Evolutionary conservation across 2,888 invertebrate species (phyloP).

Genomic region (Eilema depressum): DNA sequence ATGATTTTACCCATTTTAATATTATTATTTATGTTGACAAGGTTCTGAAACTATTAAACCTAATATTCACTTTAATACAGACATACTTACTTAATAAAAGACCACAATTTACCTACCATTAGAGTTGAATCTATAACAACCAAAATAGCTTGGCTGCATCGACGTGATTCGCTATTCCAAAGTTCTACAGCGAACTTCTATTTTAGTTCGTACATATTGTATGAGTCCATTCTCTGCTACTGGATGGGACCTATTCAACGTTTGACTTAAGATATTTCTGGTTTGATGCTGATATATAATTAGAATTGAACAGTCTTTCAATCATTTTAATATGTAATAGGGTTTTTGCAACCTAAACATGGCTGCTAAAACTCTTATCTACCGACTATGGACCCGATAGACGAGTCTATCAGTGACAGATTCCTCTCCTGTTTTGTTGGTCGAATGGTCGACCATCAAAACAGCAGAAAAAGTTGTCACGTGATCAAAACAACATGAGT

Average conservation of each 20-base stretch:
- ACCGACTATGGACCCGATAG: too few species aligned
- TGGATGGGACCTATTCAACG: conserved; percentile 20
- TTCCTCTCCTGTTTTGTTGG: too few species aligned
- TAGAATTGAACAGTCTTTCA: background rate
- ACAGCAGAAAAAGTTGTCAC: too few species aligned
- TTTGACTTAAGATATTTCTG: conserved; percentile 18
- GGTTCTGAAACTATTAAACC: background rate
- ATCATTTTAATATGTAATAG: too few species aligned
- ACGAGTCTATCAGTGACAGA: too few species aligned
- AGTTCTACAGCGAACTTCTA: conserved; percentile 34
- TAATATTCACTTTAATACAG: too few species aligned
- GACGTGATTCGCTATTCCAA: conserved; percentile 47
- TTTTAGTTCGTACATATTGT: conserved; percentile 50
- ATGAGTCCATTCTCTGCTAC: conserved; percentile 39
- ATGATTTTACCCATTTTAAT: too few species aligned
- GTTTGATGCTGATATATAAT: conserved; percentile 5
- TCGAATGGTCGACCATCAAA: too few species aligned
- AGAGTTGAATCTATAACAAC: conserved; percentile 16
- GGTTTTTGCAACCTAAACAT: too few species aligned
- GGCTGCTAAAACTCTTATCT: too few species aligned
- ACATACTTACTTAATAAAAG: background rate
- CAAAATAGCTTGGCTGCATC: conserved; percentile 41
- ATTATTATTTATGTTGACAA: too few species aligned
- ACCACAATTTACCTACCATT: conserved; percentile 17
- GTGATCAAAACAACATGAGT: too few species aligned